Evolutionary conservation across 1,140 invertebrate genomes (phyloP).

Genomic region (Vollenhovia emeryi): DNA sequence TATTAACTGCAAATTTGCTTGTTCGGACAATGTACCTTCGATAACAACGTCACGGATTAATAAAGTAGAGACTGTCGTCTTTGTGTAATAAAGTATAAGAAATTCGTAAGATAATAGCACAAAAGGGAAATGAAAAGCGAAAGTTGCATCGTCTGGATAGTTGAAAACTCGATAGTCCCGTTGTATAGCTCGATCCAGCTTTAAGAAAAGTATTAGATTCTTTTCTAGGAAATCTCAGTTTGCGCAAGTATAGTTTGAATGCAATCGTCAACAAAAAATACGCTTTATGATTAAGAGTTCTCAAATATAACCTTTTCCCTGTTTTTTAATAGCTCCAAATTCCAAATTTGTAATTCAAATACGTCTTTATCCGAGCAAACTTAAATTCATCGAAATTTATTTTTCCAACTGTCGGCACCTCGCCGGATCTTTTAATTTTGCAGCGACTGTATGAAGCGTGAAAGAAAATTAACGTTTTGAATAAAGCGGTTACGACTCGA

Average conservation of each 20-base stretch:
- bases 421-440: not conserved
- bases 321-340: not conserved
- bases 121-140: not conserved
- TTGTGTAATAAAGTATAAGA: not conserved
- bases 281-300: not conserved
- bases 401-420: not conserved
- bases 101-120: not conserved
- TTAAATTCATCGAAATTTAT: not conserved
- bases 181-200: not conserved
- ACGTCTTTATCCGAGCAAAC: not conserved
- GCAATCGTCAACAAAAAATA: not conserved
- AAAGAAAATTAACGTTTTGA: not conserved
- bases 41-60: slow-evolving; percentile 27
- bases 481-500: not conserved
- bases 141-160: slow-evolving; percentile 26
- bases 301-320: not conserved
- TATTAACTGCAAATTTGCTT: slow-evolving; percentile 41
- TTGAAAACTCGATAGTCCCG: slow-evolving; percentile 17
- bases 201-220: slow-evolving; percentile 17
- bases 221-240: not conserved
- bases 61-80: not conserved
- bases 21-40: not conserved
- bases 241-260: not conserved
- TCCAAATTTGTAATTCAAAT: not conserved
- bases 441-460: not conserved